Conservation (phyloP, 2,797 vertebrate genomes). For the Threskiornis aethiopicus region DNA sequence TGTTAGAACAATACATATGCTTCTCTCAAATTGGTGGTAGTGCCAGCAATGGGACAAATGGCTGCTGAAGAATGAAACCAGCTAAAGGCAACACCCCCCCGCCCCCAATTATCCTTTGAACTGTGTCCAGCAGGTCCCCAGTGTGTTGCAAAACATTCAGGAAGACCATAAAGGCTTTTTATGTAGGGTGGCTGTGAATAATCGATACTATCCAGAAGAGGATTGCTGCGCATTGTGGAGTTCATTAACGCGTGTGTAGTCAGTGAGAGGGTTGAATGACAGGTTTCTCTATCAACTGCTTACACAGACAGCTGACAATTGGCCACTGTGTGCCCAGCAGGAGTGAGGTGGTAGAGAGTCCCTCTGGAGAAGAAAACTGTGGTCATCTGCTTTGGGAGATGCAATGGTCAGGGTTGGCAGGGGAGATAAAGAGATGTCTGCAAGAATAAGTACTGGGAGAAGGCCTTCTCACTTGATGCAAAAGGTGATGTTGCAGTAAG, state of each 20-base stretch:
- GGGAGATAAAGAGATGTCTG: not conserved
- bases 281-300: not conserved
- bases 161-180: slow-evolving; percentile 16
- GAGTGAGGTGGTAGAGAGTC: not conserved
- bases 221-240: not conserved
- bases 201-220: not conserved
- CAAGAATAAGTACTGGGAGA: not conserved
- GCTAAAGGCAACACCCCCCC: not conserved
- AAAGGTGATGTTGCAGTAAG: not conserved
- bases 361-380: not conserved
- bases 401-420: not conserved
- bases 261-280: not conserved
- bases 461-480: not conserved
- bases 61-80: not conserved
- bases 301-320: not conserved
- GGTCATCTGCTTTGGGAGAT: not conserved
- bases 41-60: not conserved
- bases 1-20: not conserved
- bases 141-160: not conserved
- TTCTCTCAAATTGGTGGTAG: not conserved
- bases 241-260: not conserved
- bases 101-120: not conserved
- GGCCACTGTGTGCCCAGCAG: not conserved
- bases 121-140: not conserved
- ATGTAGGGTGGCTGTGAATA: slow-evolving; percentile 1